A percentile compares a stretch with the other conserved stretches of the same genome.
Evolutionary conservation across 2,797 vertebrate genomes (phyloP).

Genomic region (Characodon lateralis): DNA sequence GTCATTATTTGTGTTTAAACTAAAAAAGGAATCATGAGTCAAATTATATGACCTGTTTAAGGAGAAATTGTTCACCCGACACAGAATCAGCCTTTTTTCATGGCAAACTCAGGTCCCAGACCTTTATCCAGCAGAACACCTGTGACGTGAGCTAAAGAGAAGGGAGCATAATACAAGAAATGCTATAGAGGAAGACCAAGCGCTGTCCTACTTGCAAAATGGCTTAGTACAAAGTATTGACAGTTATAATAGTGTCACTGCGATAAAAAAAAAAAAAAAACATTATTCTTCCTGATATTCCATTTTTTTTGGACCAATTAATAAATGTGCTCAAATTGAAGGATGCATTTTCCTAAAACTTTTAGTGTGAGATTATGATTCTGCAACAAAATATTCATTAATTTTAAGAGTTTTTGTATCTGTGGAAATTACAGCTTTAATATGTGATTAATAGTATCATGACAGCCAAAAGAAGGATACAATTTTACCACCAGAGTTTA

Average conservation of each 20-base stretch:
- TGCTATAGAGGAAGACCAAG: too few relatives aligned
- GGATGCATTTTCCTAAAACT: not conserved
- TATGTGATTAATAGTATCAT: not conserved
- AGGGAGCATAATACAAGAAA: not conserved
- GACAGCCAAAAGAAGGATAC: not conserved
- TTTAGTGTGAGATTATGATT: not conserved
- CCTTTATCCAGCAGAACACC: not conserved
- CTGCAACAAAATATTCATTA: not conserved
- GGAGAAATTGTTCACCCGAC: not conserved
- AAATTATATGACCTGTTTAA: not conserved
- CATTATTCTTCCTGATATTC: not conserved
- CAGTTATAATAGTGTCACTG: too few relatives aligned
- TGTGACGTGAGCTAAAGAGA: not conserved
- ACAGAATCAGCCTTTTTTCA: not conserved
- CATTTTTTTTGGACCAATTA: not conserved
- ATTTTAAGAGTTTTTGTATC: not conserved
- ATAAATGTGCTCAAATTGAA: not conserved
- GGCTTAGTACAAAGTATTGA: not conserved
- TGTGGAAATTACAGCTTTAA: not conserved
- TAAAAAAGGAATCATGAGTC: not conserved
- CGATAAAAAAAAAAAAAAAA: not conserved
- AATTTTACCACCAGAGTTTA: constrained; percentile 39
- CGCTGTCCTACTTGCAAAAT: too few relatives aligned
- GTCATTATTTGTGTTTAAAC: not conserved
- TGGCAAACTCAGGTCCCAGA: not conserved